Base-by-base conservation (phyloP, 2,888 invertebrate genomes). In the Eupithecia insigniata region DNA sequence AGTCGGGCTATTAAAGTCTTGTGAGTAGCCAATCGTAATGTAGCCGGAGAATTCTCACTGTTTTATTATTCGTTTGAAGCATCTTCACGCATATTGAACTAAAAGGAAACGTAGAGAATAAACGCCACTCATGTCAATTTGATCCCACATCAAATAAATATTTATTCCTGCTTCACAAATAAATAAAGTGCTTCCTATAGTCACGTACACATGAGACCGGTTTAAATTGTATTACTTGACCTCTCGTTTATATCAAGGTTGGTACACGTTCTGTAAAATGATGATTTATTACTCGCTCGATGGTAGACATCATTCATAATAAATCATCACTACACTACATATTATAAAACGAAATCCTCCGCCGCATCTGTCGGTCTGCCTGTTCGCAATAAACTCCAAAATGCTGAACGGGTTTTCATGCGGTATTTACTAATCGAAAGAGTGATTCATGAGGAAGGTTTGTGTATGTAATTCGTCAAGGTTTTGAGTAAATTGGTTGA, bases 111-210 rank as follows among this genome's bases (percentile, higher is more conserved):
- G 73, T 76, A 67, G 71, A 70, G 71, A 46, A 69, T 71, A 62
- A 76, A 76, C 73, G 69, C 68, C 73, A 76, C 75, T 75, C 69
- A 71, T 75, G 70, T 77, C 77, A 74, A 76, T 72, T 75, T 79
- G 70, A 39, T 65, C 75, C 77, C 67, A 62, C 67, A 70, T 79
- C 76, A 79, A 77, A 77, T 75, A 79, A 75, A 77, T 79, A 76
- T 71, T 74, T 70, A 79, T 77, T 72, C 69, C 73, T 70, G 71
- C 70, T 71, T 66, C 69, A 68, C 55, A 71, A 75, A 71, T 71
- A 72, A 67, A 69, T 69, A 75, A 69, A 69, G 32, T 58, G 22
- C 28, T 67, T 16, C 30, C 60, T 55, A 58, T 66, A 68, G 64
- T 68, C 32, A 69, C 68, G 61, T 71, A 36, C n/a, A 22, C 34